These are phyloP conservation scores for Xestoiulus laeticollis DNA, from an alignment of 2,888 invertebrate species.

Conservation along the genomic window DNA sequence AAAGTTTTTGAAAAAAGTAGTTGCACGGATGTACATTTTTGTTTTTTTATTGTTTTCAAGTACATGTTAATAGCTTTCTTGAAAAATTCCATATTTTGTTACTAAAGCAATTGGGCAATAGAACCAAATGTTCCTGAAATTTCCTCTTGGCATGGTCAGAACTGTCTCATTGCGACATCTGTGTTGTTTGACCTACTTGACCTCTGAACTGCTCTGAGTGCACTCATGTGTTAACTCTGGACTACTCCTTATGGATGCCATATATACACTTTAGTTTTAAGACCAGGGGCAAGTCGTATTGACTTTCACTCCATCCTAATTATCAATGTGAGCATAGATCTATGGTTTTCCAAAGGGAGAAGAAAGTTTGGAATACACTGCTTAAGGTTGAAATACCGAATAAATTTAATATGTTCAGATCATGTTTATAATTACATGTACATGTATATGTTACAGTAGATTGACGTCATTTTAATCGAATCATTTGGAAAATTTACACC, in stretches of 20 bases:
- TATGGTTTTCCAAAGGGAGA: not conserved
- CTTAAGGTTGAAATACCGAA: too few relatives aligned
- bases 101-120: not conserved
- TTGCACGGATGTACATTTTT: not conserved
- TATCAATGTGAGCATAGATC: too few relatives aligned
- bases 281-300: not conserved
- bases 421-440: too few relatives aligned
- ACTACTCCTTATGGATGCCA: not conserved
- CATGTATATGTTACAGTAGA: too few relatives aligned
- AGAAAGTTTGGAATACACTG: too few relatives aligned
- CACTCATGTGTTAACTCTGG: not conserved
- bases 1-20: not conserved
- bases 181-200: not conserved
- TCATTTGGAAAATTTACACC: too few relatives aligned
- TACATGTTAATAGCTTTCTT: too few relatives aligned
- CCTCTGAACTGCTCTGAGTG: not conserved
- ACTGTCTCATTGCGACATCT: not conserved
- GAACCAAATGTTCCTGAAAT: not conserved
- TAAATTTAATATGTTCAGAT: too few relatives aligned
- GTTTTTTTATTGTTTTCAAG: too few relatives aligned
- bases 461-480: too few relatives aligned
- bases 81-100: too few relatives aligned
- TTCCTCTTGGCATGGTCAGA: not conserved
- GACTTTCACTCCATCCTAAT: not conserved
- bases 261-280: not conserved